These are phyloP conservation scores for Acanthosepion esculentum DNA, from an alignment of 2,888 invertebrate species.

Conservation along the genomic window DNA sequence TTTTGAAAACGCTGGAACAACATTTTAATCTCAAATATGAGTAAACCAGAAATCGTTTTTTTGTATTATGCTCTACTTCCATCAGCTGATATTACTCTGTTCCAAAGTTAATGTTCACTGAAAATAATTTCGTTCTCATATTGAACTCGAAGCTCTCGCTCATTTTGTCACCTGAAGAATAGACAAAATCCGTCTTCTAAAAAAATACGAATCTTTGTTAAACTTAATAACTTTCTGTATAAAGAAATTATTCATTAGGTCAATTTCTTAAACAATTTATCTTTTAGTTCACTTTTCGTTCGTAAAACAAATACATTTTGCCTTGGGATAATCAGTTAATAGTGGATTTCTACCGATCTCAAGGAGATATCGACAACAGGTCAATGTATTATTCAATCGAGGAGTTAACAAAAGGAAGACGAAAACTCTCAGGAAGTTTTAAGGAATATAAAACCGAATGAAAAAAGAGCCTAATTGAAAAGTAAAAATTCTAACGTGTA, in stretches of 20 bases:
- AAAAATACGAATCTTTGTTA: background rate
- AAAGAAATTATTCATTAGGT: background rate
- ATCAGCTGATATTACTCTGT: too few species aligned
- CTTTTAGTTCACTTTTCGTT: background rate
- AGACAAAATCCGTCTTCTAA: background rate
- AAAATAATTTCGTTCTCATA: too few species aligned
- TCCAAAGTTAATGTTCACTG: too few species aligned
- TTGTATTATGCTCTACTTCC: too few species aligned
- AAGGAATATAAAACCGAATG: background rate
- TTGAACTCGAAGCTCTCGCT: fast-evolving
- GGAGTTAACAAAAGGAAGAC: background rate
- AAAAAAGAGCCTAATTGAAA: background rate
- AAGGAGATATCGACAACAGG: background rate
- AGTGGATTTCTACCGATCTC: background rate
- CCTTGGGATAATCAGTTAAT: background rate
- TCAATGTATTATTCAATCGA: background rate
- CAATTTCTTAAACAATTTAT: background rate
- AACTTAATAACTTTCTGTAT: background rate
- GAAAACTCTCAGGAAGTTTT: background rate
- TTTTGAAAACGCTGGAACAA: too few species aligned
- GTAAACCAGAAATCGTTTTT: too few species aligned
- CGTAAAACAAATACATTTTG: background rate
- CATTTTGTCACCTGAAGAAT: background rate
- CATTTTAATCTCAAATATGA: too few species aligned
- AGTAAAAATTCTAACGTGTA: background rate